Evolutionary conservation across 37 sponge, comb jelly and placozoan genomes (phyloP).

Genomic region (Hexactinellida sp.): DNA sequence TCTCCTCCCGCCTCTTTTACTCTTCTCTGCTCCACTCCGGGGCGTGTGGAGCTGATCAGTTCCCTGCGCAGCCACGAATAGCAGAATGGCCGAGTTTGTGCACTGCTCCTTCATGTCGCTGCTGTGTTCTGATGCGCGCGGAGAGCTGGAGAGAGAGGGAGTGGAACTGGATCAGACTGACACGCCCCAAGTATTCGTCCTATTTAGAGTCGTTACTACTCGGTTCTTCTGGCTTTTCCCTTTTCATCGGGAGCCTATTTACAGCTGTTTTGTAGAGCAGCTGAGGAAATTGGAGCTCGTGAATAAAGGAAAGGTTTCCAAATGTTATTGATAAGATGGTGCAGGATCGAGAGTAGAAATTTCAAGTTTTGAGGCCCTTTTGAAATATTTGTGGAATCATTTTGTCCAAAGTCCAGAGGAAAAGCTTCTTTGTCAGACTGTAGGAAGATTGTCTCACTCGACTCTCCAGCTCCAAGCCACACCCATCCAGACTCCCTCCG

Average conservation of each 20-base stretch:
- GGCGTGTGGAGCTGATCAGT: neutral
- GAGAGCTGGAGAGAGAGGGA: conserved; percentile 10
- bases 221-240: neutral
- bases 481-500: conserved; percentile 69
- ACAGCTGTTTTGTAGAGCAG: conserved; percentile 32
- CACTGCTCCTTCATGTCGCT: neutral
- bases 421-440: conserved; percentile 20
- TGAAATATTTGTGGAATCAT: neutral
- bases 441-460: conserved; percentile 52
- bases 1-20: neutral
- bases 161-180: neutral
- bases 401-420: conserved; percentile 20
- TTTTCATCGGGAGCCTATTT: neutral
- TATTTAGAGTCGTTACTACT: no score
- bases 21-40: neutral
- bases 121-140: neutral
- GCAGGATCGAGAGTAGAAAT: neutral
- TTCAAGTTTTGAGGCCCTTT: neutral
- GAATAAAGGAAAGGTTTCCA: conserved; percentile 59
- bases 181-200: neutral
- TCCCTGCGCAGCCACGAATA: neutral
- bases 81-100: neutral
- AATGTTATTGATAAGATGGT: conserved; percentile 48
- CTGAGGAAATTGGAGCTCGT: conserved; percentile 49
- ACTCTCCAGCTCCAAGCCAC: conserved; percentile 80